Evolutionary conservation across 2,888 invertebrate genomes (phyloP).

Genomic region (Lysandra coridon): DNA sequence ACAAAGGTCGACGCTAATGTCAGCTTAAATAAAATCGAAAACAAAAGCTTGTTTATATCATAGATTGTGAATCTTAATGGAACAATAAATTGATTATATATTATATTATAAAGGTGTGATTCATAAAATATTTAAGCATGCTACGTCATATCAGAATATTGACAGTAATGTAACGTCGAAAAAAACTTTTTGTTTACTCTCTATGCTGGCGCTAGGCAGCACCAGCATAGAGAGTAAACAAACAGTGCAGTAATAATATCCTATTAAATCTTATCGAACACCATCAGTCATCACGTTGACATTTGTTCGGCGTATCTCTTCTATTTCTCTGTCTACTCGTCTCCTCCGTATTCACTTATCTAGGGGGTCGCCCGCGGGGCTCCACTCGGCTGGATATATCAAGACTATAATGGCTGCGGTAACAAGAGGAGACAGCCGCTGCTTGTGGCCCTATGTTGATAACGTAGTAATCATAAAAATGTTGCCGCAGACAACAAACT

Average conservation of each 20-base stretch:
- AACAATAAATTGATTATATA: not conserved
- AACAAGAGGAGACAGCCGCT: slow-evolving; percentile 17
- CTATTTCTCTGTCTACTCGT: not conserved
- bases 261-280: no score
- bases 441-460: slow-evolving; percentile 8
- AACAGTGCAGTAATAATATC: no score
- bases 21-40: not conserved
- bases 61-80: no score
- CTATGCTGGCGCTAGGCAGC: no score
- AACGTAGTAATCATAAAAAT: slow-evolving; percentile 12
- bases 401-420: slow-evolving; percentile 18
- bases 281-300: not conserved
- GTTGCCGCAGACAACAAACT: not conserved
- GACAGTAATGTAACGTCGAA: no score
- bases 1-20: not conserved
- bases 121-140: no score
- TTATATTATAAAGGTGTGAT: no score
- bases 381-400: slow-evolving; percentile 19
- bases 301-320: not conserved
- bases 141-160: no score
- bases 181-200: not conserved
- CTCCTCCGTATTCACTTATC: slow-evolving; percentile 15
- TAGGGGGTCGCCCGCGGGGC: slow-evolving; percentile 4
- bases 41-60: no score
- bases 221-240: no score